A percentile compares a stretch with the other conserved stretches of the same genome.
Evolutionary conservation across 37 sponge, comb jelly and placozoan genomes (phyloP).

Genomic region (Tethya wilhelma): DNA sequence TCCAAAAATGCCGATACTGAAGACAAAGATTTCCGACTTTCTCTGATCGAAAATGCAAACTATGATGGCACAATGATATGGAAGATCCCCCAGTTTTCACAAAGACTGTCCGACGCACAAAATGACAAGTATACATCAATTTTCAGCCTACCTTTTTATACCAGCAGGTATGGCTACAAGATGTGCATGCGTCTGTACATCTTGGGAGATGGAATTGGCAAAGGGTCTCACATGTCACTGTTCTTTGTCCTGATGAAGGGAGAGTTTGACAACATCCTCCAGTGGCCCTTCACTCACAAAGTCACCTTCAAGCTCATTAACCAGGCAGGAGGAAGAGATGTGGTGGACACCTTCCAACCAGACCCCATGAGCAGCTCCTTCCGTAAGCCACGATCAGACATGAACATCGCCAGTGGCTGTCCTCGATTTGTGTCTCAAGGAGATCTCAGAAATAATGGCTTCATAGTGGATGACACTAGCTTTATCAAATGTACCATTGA

Average conservation of each 20-base stretch:
- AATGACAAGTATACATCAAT: constrained; percentile 76
- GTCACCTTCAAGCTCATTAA: constrained; percentile 80
- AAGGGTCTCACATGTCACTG: constrained; percentile 71
- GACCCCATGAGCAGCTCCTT: constrained; percentile 79
- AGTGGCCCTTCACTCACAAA: constrained; percentile 80
- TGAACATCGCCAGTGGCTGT: constrained; percentile 82
- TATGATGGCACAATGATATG: constrained; percentile 73
- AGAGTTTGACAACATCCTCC: constrained; percentile 85
- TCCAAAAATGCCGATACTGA: constrained; percentile 52
- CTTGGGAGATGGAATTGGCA: constrained; percentile 69
- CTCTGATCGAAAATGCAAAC: constrained; percentile 60
- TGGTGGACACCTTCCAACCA: constrained; percentile 80
- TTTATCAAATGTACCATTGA: constrained; percentile 72
- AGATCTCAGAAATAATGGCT: constrained; percentile 53
- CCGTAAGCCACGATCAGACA: constrained; percentile 74
- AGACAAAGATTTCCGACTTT: constrained; percentile 75
- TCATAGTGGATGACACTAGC: constrained; percentile 64
- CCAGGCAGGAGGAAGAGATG: constrained; percentile 54
- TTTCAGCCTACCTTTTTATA: constrained; percentile 80
- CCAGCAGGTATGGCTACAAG: constrained; percentile 82
- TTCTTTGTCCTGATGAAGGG: constrained; percentile 83
- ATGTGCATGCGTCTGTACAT: constrained; percentile 53
- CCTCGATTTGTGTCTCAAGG: constrained; percentile 62
- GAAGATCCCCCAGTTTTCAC: constrained; percentile 69
- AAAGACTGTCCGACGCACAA: constrained; percentile 63